Base-by-base conservation (phyloP, 2,888 invertebrate species). In the Priocnemis perturbator region DNA sequence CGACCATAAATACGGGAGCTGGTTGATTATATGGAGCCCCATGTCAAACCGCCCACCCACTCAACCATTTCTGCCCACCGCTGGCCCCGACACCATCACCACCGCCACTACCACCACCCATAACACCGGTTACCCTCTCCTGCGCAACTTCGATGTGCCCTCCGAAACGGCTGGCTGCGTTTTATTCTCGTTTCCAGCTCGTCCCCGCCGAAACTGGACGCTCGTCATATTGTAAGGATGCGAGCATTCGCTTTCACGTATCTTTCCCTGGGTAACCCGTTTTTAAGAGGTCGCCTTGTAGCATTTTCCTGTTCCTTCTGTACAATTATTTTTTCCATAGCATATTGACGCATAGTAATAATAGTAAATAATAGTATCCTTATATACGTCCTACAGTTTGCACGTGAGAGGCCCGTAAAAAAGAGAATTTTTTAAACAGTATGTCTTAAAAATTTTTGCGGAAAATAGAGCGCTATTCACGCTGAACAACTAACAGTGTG, bases 1-100 rank as follows among this genome's bases (percentile, higher is more conserved):
- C 78, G 75, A 74, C 80, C 80, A 78, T 82, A 83, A 84, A 85
- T 83, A 83, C 81, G 73, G 73, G 76, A 75, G 79, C 74, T 78
- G 79, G 74, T 80, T 81, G 79, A 81, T 79, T 81, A 79, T 81
- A 81, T 74, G 79, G 69, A 79, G 74, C 69, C 72, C 74, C 79
- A 63, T 79, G 77, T 81, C 80, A 79, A 80, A 79, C 70, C 77
- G 65, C 71, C 79, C 75, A 59, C 62, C 65, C 64, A 55, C 68
- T 60, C 30, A 30, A 11, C 7, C 44, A 26, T 26, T 44, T 59
- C 44, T 23, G 11, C 47, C 21, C 19, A 60, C 23, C 23, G 20
- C 26, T 14, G 11, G 17, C 53, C 67, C 19, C 37, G 2, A 50
- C 9, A 5, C 15, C 58, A 52, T 59, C 47, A 14, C 20, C 58